Evolutionary conservation across 2,113 vertebrate genomes (phyloP).

Genomic region (Plotosus lineatus): DNA sequence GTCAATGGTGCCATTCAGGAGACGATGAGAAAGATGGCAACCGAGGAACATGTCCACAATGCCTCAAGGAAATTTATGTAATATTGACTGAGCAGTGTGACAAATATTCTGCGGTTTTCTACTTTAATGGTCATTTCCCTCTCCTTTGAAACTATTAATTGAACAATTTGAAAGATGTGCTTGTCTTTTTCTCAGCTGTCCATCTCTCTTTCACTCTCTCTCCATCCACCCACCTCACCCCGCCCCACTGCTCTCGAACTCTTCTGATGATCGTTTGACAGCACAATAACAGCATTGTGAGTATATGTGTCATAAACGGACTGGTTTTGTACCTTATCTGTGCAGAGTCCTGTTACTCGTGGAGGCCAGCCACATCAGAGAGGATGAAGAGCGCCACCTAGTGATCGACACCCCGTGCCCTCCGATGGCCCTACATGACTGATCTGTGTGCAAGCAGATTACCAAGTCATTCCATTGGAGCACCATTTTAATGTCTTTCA

Average conservation of each 20-base stretch:
- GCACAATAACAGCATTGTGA: constrained; percentile 51
- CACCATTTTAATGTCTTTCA: neutral
- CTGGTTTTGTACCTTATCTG: constrained; percentile 36
- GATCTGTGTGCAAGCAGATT: neutral
- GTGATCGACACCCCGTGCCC: neutral
- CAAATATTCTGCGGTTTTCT: constrained; percentile 52
- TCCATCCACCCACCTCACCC: neutral
- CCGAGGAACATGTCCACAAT: constrained; percentile 43
- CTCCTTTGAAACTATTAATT: constrained; percentile 48
- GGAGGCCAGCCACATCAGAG: neutral
- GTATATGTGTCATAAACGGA: constrained; percentile 43
- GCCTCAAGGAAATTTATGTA: constrained; percentile 64
- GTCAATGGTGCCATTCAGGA: constrained; percentile 59
- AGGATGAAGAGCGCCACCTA: constrained; percentile 50
- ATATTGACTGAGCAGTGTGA: constrained; percentile 61
- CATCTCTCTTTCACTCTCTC: constrained; percentile 5
- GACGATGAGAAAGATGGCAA: constrained; percentile 37
- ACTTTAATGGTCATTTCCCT: constrained; percentile 48
- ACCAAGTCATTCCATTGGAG: neutral
- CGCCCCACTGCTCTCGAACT: neutral
- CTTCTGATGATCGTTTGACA: constrained; percentile 40
- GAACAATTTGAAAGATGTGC: constrained; percentile 47
- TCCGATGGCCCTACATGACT: neutral
- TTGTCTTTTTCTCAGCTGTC: constrained; percentile 39
- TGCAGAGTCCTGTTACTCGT: constrained; percentile 5